These are phyloP conservation scores for Rhabdophis nuchalis DNA, from an alignment of 2,797 vertebrate species.

Conservation along the genomic window DNA sequence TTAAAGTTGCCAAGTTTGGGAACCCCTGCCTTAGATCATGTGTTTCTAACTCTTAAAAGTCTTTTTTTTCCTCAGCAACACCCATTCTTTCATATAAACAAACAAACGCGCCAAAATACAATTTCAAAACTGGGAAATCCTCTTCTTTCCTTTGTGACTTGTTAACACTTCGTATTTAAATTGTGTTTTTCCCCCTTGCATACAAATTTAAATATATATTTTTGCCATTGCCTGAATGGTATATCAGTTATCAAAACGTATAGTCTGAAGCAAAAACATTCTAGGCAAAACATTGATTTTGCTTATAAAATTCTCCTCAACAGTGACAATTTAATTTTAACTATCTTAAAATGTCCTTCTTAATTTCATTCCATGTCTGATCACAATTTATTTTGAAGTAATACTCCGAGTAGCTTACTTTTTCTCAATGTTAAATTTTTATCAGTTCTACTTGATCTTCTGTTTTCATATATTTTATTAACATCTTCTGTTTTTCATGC, in stretches of 20 bases:
- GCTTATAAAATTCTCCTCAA: neutral
- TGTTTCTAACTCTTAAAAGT: neutral
- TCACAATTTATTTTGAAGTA: neutral
- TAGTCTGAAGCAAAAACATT: neutral
- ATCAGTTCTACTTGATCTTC: neutral
- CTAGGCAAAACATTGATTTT: neutral
- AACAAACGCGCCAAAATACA: neutral
- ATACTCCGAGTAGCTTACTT: neutral
- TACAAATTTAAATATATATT: neutral
- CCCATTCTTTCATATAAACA: neutral
- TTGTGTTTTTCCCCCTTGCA: neutral
- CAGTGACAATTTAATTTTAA: neutral
- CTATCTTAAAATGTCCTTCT: neutral
- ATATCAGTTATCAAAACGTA: neutral
- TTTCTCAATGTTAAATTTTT: neutral
- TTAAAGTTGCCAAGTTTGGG: too few species aligned
- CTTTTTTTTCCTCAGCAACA: neutral
- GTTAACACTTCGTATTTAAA: neutral
- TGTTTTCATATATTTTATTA: neutral
- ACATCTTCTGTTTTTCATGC: neutral
- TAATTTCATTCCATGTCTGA: neutral
- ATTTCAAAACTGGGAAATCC: neutral
- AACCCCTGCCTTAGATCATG: neutral
- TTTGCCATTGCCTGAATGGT: neutral
- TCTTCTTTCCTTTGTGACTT: neutral